Conservation (phyloP, 2,113 vertebrate genomes). For the Pollachius pollachius region DNA sequence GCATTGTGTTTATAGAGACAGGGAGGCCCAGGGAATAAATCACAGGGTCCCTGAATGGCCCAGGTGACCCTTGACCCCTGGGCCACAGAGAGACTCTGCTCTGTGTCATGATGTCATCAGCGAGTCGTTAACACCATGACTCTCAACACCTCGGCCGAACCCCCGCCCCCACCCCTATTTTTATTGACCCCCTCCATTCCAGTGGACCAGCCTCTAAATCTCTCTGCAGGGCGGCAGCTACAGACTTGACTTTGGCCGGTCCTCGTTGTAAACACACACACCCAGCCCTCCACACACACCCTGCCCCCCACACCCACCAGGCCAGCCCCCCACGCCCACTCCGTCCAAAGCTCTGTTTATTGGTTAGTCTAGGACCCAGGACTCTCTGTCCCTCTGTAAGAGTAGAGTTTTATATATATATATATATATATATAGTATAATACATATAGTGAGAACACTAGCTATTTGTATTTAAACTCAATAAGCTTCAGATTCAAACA, state of each 20-base stretch:
- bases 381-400: not conserved
- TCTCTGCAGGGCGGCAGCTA: slow-evolving; percentile 46
- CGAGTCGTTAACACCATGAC: slow-evolving; percentile 62
- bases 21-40: slow-evolving; percentile 67
- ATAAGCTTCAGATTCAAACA: not conserved
- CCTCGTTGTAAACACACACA: slow-evolving; percentile 37
- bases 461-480: not conserved
- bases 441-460: not conserved
- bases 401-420: not conserved
- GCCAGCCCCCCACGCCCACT: slow-evolving; percentile 19
- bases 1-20: slow-evolving; percentile 66
- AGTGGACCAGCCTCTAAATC: slow-evolving; percentile 55
- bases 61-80: slow-evolving; percentile 59
- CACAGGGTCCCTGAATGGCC: slow-evolving; percentile 62
- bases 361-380: slow-evolving; percentile 30
- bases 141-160: slow-evolving; percentile 63
- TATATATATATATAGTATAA: not conserved
- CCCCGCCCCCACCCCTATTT: slow-evolving; percentile 27
- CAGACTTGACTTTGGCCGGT: slow-evolving; percentile 67
- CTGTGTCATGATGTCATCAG: slow-evolving; percentile 69
- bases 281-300: no score
- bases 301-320: no score
- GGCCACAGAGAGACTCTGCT: slow-evolving; percentile 60
- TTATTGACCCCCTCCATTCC: slow-evolving; percentile 26
- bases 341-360: slow-evolving; percentile 55